These are phyloP conservation scores for Germaria angustata DNA, from an alignment of 2,888 invertebrate genomes.

Conservation along the genomic window DNA sequence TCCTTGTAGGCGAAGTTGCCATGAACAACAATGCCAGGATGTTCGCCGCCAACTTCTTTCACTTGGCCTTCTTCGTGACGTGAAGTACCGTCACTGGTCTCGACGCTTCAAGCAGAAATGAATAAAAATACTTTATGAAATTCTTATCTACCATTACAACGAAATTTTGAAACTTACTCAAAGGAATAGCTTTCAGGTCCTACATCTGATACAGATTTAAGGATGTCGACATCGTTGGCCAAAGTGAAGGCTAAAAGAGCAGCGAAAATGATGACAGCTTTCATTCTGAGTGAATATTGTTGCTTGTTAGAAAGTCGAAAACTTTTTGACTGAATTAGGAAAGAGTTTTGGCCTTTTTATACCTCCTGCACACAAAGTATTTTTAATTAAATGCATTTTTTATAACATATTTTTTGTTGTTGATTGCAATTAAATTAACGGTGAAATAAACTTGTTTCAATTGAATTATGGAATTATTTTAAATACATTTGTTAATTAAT, in stretches of 20 bases:
- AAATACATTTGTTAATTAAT: neutral
- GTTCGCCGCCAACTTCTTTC: conserved; percentile 79
- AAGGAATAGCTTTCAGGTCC: conserved; percentile 82
- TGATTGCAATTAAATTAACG: neutral
- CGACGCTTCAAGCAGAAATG: conserved; percentile 34
- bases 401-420: neutral
- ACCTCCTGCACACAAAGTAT: neutral
- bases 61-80: conserved; percentile 60
- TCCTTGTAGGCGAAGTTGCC: conserved; percentile 81
- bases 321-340: conserved; percentile 23
- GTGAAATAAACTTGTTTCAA: conserved; percentile 25
- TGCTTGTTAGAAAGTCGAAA: conserved; percentile 20
- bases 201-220: conserved; percentile 81
- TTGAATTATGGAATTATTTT: conserved; percentile 25
- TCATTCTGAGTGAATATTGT: conserved; percentile 70
- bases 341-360: neutral
- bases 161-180: conserved; percentile 36
- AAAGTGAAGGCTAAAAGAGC: conserved; percentile 70
- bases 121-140: neutral
- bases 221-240: conserved; percentile 71
- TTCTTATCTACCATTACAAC: neutral
- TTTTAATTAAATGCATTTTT: neutral
- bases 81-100: conserved; percentile 78
- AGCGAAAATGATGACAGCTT: conserved; percentile 69
- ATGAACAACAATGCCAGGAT: conserved; percentile 80